Conservation (phyloP, 2,113 vertebrate genomes). For the Tachuris rubrigastra region DNA sequence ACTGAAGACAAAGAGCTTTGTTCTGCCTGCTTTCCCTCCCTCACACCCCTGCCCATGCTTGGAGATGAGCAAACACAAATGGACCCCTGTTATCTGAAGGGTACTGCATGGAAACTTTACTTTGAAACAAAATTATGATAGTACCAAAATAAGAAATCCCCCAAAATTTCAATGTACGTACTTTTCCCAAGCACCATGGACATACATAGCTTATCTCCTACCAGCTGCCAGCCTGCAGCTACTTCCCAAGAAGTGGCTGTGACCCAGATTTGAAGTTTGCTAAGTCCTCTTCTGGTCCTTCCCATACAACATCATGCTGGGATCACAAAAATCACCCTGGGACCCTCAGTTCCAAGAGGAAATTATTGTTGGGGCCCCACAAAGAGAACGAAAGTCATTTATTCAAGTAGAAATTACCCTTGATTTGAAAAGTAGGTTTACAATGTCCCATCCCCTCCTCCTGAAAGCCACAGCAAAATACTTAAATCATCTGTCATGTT, state of each 20-base stretch:
- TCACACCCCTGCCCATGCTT: neutral
- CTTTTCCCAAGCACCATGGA: neutral
- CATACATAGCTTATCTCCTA: accelerated
- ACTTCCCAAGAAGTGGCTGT: neutral
- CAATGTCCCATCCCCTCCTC: neutral
- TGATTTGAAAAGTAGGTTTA: slow-evolving; percentile 12
- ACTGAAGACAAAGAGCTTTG: slow-evolving; percentile 4
- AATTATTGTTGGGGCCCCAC: neutral
- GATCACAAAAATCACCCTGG: neutral
- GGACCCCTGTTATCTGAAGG: neutral
- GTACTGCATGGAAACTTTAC: neutral
- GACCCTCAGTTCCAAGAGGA: neutral
- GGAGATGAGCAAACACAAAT: neutral
- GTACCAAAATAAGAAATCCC: neutral
- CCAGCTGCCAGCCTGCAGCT: neutral
- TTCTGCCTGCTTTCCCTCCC: neutral
- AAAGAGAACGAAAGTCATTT: neutral
- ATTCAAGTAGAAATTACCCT: neutral
- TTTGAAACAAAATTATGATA: neutral
- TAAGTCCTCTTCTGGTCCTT: neutral
- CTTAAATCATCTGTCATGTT: neutral
- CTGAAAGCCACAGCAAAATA: neutral
- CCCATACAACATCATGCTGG: neutral
- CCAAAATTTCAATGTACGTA: neutral
- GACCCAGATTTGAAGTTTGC: neutral